Evolutionary conservation across 23 tunicate species (phyloP), one percentile per base, ranked within the genome.

Genomic region (Phallusia fumigata): DNA sequence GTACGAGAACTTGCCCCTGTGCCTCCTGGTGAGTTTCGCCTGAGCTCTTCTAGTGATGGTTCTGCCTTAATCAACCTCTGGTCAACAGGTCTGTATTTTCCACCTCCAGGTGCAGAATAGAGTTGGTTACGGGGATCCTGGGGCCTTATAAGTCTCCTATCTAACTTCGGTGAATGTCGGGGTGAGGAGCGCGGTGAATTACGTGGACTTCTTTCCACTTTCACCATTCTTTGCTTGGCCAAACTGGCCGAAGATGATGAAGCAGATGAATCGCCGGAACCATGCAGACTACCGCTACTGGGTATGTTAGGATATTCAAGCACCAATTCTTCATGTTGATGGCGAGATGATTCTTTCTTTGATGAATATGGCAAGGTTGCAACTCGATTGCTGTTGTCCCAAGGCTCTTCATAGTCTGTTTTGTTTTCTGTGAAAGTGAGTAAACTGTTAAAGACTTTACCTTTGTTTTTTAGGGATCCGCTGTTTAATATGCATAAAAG

Each of bases 61-160:
- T 93, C 98, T 2, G 93, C 93, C 80, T 93, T 93, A n/a, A 93
- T 78, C 73, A 93, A 79, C 18, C 98, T 53, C 21, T 88, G 87
- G 52, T 93, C 98, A 13, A 92, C 65, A 3, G 82, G 91, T 72
- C 78, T 65, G 28, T 49, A 65, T 34, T 65, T 81, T 19, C 76
- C 87, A 33, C 80, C 81, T 32, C 81, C 87, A 33, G 75, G 81
- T 19, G 52, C 35, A 53, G 73, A 15, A 52, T 84, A 77, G 30
- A 74, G 33, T 30, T 76, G 87, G 11, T n/a, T 18, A 8, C 81
- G 75, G 13, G 81, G 85, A 75, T 80, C 84, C 31, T 52, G 32
- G 0, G 98, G 90, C 36, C 86, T 53, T 22, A 93, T 93, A 0
- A 93, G 76, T 65, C 98, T 83, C 45, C 76, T 74, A 35, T 93